A percentile compares a stretch with the other conserved stretches of the same genome.
These are phyloP conservation scores for Adineta ricciae DNA, from an alignment of 2,888 invertebrate genomes.

Conservation along the genomic window DNA sequence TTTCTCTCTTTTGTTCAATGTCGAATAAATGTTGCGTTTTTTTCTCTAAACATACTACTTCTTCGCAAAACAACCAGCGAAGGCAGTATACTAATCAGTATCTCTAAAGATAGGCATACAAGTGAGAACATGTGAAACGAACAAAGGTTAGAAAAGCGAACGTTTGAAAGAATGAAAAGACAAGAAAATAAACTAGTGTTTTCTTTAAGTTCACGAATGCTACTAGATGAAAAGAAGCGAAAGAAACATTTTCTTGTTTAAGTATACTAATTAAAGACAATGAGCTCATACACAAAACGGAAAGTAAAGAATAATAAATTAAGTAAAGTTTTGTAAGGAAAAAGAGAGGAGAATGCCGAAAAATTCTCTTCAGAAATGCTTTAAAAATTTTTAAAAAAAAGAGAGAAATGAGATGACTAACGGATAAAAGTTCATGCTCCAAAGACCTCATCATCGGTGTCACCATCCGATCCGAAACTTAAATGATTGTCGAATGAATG, in stretches of 20 bases:
- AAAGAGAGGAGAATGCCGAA: background rate
- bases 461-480: background rate
- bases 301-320: background rate
- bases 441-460: background rate
- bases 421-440: background rate
- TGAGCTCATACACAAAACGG: background rate
- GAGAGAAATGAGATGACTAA: background rate
- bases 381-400: background rate
- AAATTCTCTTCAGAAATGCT: background rate
- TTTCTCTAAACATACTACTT: no score
- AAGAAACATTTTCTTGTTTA: background rate
- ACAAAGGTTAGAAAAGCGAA: background rate
- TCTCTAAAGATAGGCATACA: background rate
- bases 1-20: no score
- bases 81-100: background rate
- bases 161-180: background rate
- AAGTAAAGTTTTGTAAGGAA: background rate
- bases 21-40: no score
- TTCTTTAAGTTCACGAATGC: background rate
- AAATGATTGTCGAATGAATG: background rate
- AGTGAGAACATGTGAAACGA: background rate
- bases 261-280: background rate
- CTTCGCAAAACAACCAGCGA: background rate
- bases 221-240: background rate
- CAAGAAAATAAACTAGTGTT: background rate